Conservation (phyloP, 1,140 invertebrate species). For the Penaeus japonicus region DNA sequence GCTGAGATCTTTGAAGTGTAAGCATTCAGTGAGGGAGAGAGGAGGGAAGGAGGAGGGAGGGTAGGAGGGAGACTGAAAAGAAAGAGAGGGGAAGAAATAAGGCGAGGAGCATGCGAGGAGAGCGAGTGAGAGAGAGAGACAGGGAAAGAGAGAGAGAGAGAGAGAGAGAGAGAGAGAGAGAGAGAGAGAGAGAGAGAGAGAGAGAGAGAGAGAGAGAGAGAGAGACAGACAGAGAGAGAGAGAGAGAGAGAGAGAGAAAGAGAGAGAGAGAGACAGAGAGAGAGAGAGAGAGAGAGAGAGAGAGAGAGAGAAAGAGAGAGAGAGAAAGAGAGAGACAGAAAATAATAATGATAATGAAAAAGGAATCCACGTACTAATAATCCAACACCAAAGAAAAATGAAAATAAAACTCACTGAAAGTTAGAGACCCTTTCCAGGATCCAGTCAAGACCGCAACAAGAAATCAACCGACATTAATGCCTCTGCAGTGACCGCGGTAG, state of each 20-base stretch:
- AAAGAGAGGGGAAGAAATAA: not conserved
- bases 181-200: not conserved
- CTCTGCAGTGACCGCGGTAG: too few species aligned
- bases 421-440: too few species aligned
- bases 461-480: too few species aligned
- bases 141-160: not conserved
- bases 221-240: not conserved
- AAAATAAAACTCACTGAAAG: too few species aligned
- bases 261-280: not conserved
- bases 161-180: not conserved
- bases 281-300: not conserved
- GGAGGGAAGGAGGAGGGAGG: not conserved
- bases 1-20: not conserved
- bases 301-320: not conserved
- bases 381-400: too few species aligned
- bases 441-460: too few species aligned
- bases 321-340: not conserved
- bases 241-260: not conserved
- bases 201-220: not conserved
- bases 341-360: not conserved
- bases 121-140: not conserved
- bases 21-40: not conserved
- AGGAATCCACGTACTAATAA: not conserved
- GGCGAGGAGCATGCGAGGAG: not conserved
- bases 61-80: not conserved